Base-by-base conservation (phyloP, 64 coral and sea anemone species). In the Anthopleura sola region DNA sequence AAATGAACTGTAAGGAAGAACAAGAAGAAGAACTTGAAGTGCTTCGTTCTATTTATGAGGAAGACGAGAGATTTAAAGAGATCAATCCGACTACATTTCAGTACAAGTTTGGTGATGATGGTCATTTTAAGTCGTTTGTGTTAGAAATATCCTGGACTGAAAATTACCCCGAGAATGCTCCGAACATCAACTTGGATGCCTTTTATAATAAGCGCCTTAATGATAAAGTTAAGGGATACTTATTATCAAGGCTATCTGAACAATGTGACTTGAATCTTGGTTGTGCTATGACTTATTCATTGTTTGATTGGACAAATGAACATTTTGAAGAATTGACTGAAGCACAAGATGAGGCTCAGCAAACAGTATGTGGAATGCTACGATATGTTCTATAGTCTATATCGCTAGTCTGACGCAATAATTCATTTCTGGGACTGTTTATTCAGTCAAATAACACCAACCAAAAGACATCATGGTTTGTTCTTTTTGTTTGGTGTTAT, bases 1-100 rank as follows among this genome's bases (percentile, higher is more conserved):
- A 55, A 36, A 99, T 99, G 97, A 82, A 88, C 75, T 90, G 58
- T 24, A 88, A 94, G 21, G 83, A 87, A 84, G 97, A 95, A 54
- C 97, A 99, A 90, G 93, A 92, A 85, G 97, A 99, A 69, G 97
- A 99, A 60, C 85, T 83, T 28, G 97, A 99, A 92, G 97, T 92
- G 66, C 76, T 99, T 4, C 97, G 90, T 57, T 89, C 97, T 54
- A 99, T 99, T 88, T 99, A 95, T 78, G 97, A 99, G 80, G 88
- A 88, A 17, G 97, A 99, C 36, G 93, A 99, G 78, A 87, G 81
- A 56, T 99, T 99, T 37, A 99, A 90, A 31, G 93, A 95, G 85
- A 83, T 99, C 1, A 87, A 87, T 81, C 68, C 83, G 32, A 95
- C 84, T 10, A 95, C 90, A 40, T 99, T 99, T 85, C 97, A 99